These are phyloP conservation scores for Mustela lutreola DNA, from an alignment of 2,113 vertebrate species.

Conservation along the genomic window DNA sequence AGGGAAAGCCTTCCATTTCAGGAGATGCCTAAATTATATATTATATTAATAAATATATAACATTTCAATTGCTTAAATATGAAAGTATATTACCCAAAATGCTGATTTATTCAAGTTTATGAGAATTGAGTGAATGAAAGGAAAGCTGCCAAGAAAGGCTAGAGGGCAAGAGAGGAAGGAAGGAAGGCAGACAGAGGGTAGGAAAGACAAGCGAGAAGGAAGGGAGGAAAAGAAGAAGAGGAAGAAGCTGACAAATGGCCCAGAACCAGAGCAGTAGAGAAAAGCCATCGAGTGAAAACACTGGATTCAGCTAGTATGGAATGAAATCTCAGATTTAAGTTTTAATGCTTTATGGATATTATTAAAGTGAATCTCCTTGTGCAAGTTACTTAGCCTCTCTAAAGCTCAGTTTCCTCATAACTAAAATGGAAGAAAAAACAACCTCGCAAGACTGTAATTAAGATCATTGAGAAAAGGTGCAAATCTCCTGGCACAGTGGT, in stretches of 20 bases:
- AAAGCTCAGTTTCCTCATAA: not conserved
- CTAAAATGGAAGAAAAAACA: not conserved
- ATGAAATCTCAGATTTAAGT: not conserved
- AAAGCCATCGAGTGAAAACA: not conserved
- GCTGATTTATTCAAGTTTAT: not conserved
- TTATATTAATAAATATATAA: not conserved
- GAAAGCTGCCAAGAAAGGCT: not conserved
- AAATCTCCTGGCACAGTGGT: not conserved
- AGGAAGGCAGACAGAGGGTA: no score
- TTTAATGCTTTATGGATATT: not conserved
- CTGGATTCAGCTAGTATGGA: not conserved
- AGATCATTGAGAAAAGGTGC: not conserved
- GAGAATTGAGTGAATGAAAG: conserved; percentile 5
- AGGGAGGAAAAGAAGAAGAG: not conserved
- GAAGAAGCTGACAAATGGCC: not conserved
- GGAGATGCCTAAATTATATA: not conserved
- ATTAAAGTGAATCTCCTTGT: not conserved
- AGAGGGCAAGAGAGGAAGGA: not conserved
- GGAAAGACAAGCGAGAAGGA: no score
- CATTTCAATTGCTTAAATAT: not conserved
- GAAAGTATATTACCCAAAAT: not conserved
- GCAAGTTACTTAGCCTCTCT: not conserved
- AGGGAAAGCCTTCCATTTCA: not conserved
- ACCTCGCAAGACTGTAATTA: not conserved
- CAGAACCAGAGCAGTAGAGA: not conserved